phyloP scores from a whole-genome alignment of 2,888 invertebrate genomes.

The Aporophyla lueneburgensis region DNA sequence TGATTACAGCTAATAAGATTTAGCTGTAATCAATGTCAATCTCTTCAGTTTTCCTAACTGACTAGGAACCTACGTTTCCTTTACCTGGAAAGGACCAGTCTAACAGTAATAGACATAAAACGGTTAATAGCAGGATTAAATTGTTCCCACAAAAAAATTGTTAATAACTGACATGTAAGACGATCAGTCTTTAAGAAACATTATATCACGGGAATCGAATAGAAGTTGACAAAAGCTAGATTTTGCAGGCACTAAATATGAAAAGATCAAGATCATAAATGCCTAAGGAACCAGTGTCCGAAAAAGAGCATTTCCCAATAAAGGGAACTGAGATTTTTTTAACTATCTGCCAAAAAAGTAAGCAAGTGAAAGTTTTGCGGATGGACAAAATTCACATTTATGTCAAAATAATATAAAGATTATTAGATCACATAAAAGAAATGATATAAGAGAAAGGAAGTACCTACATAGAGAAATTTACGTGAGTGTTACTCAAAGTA shows the following conservation, averaged over 20 bases:
- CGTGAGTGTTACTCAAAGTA: constrained; percentile 40
- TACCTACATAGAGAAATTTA: constrained; percentile 22
- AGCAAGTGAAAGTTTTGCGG: neutral
- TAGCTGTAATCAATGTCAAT: too few species aligned
- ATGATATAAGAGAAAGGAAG: constrained; percentile 28
- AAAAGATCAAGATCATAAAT: neutral
- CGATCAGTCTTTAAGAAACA: neutral
- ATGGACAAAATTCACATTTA: neutral
- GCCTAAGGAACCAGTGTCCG: too few species aligned
- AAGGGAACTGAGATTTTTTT: neutral
- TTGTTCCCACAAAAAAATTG: too few species aligned
- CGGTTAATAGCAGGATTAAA: too few species aligned
- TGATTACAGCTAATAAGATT: too few species aligned
- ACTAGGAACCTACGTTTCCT: neutral
- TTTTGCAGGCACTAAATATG: neutral
- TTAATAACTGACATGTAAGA: too few species aligned
- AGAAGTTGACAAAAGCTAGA: neutral
- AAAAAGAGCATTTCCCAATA: neutral
- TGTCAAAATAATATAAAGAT: constrained; percentile 1
- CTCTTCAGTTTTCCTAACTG: neutral
- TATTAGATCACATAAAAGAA: constrained; percentile 11
- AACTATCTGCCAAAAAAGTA: neutral
- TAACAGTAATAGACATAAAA: too few species aligned
- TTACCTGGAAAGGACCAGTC: too few species aligned
- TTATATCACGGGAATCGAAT: neutral